Base-by-base conservation (phyloP, 1,140 invertebrate genomes). In the Latrodectus geometricus region DNA sequence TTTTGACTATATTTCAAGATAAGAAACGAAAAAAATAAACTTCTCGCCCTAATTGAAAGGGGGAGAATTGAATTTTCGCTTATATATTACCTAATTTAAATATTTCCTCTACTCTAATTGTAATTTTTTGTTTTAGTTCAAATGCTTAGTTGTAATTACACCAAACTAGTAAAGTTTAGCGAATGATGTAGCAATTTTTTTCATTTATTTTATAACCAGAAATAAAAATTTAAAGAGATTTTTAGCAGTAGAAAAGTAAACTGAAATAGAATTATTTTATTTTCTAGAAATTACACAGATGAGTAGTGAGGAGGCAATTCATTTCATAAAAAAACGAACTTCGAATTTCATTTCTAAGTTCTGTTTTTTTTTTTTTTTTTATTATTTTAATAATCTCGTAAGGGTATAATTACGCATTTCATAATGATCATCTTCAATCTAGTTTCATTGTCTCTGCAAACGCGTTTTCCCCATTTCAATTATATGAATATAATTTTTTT, bases 51-150 rank as follows among this genome's bases (percentile, higher is more conserved):
- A 83, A 83, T 83, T 83, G 80, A 83, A 83, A 74, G 23, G 4
- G 35, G 5, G 80, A 11, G 54, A 74, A n/a, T 49, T 17, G n/a
- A 49, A 52, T 74, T 83, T 54, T 83, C 54, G 80, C 80, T 83
- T 83, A 74, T 83, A 83, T 74, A 83, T 74, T 83, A 20, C 52
- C 69, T 83, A 73, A 83, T 83, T 83, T 83, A 74, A 83, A 83
- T 83, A 83, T 74, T 74, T 83, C 54, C 56, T 11, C 17, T 83
- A 56, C 20, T 56, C 48, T n/a, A 54, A 21, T 7, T 9, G n/a
- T 61, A 48, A 14, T 78, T 78, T 66, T 78, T 66, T 49, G 17
- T 21, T 54, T 49, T 48, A 70, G 70, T 81, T 56, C 3, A 9
- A 72, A 0, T 72, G 54, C 68, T 79, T 68, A 56, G 35, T 48